Evolutionary conservation across 2,113 vertebrate species (phyloP).

Genomic region (Chaetorhynchus papuensis): DNA sequence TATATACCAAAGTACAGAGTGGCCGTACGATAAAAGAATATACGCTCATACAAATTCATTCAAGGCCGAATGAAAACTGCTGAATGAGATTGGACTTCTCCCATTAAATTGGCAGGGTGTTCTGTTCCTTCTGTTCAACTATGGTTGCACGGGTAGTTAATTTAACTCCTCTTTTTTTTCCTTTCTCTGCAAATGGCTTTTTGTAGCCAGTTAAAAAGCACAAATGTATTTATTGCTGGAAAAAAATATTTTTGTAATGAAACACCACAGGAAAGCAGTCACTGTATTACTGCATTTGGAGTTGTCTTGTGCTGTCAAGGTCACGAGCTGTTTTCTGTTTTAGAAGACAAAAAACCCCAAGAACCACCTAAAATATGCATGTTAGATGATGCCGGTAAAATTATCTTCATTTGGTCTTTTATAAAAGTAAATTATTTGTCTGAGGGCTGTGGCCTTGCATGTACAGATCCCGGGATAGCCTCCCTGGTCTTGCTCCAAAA

Average conservation of each 20-base stretch:
- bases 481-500: neutral
- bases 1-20: accelerated
- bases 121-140: neutral
- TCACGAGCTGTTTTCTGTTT: neutral
- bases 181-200: neutral
- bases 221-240: neutral
- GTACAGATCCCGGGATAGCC: neutral
- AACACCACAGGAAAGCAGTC: neutral
- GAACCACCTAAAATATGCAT: neutral
- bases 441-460: neutral
- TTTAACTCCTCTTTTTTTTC: neutral
- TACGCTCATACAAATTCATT: neutral
- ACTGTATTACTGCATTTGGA: neutral
- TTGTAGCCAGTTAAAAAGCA: neutral
- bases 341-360: neutral
- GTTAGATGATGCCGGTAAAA: neutral
- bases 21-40: neutral
- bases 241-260: neutral
- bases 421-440: neutral
- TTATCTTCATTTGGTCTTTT: neutral
- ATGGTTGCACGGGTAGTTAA: neutral
- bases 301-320: neutral
- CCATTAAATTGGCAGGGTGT: neutral
- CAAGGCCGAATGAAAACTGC: neutral
- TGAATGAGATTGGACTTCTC: neutral